Evolutionary conservation across 2,888 invertebrate genomes (phyloP).

Genomic region (Pantelozetes paolii): DNA sequence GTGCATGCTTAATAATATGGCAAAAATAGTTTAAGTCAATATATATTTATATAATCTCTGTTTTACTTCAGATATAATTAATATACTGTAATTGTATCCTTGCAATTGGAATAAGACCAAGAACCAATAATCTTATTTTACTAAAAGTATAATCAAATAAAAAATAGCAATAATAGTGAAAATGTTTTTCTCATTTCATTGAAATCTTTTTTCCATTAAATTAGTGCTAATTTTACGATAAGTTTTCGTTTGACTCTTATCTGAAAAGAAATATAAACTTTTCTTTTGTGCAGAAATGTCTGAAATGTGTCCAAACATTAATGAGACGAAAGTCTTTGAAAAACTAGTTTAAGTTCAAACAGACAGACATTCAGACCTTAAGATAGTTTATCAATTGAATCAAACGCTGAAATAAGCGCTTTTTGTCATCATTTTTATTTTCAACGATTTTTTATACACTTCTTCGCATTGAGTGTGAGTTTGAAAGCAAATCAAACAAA

Average conservation of each 20-base stretch:
- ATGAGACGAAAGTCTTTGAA: not conserved
- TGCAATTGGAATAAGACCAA: too few relatives aligned
- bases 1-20: too few relatives aligned
- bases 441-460: not conserved
- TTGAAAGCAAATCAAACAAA: not conserved
- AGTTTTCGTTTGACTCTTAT: not conserved
- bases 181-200: too few relatives aligned
- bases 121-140: too few relatives aligned
- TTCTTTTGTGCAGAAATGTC: not conserved
- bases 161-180: too few relatives aligned
- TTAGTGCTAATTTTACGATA: not conserved
- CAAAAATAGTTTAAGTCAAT: too few relatives aligned
- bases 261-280: not conserved
- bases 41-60: too few relatives aligned
- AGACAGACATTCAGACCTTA: not conserved
- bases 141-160: too few relatives aligned
- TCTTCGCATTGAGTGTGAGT: not conserved
- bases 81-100: too few relatives aligned
- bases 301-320: not conserved
- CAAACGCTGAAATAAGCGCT: conserved; percentile 8
- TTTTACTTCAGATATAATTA: too few relatives aligned
- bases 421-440: not conserved
- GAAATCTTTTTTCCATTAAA: not conserved
- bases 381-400: not conserved
- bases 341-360: not conserved